Conservation (phyloP, 2,888 invertebrate species). For the Harmothoe impar region DNA sequence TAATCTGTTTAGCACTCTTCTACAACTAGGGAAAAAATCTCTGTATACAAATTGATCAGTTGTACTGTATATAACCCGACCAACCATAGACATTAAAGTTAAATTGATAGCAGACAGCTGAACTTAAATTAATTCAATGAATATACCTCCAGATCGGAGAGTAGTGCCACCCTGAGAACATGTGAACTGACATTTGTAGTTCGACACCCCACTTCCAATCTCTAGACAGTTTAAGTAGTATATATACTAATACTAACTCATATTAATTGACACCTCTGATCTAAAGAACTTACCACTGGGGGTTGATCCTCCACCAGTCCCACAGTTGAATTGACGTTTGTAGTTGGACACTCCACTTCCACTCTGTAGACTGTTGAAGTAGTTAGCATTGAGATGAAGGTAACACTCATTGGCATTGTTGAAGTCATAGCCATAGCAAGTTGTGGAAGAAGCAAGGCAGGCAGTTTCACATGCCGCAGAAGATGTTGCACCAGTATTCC, state of each 20-base stretch:
- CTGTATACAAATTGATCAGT: no score
- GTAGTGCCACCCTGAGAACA: background rate
- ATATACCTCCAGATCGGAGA: background rate
- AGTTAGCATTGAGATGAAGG: background rate
- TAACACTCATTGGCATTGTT: background rate
- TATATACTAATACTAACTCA: no score
- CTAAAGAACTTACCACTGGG: no score
- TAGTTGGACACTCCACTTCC: background rate
- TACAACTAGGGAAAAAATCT: no score
- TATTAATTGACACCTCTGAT: no score
- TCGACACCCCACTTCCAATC: background rate
- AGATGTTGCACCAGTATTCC: background rate
- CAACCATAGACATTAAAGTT: no score
- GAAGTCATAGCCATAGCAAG: conserved; percentile 32
- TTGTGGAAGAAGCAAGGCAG: background rate
- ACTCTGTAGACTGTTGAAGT: background rate
- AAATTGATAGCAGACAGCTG: no score
- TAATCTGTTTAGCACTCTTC: no score
- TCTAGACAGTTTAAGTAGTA: background rate
- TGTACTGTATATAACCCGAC: no score
- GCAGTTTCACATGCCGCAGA: background rate
- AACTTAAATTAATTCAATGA: background rate
- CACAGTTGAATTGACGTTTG: background rate
- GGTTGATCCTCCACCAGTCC: no score
- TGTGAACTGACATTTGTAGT: background rate